Conservation (phyloP, 2,797 vertebrate genomes). For the Chrosomus eos region DNA sequence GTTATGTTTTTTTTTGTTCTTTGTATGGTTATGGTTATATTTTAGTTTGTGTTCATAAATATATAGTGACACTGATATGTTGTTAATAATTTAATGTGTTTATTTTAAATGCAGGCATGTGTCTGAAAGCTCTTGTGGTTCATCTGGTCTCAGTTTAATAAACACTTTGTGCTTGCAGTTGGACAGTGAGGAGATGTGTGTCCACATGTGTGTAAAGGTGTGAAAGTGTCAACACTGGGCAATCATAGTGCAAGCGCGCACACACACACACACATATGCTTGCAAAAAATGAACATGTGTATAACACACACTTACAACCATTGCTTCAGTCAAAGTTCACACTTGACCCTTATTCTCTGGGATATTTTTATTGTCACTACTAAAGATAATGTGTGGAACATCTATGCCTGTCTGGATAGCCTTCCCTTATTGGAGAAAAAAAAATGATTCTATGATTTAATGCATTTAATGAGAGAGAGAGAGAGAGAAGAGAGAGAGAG, state of each 20-base stretch:
- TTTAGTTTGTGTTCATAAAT: constrained; percentile 52
- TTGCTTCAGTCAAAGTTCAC: constrained; percentile 11
- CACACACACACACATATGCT: constrained; percentile 15
- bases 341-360: constrained; percentile 14
- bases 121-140: constrained; percentile 70
- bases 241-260: background rate
- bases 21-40: background rate
- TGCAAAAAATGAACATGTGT: constrained; percentile 1
- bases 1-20: too few species aligned
- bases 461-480: constrained; percentile 49
- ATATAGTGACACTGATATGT: background rate
- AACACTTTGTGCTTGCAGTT: constrained; percentile 71
- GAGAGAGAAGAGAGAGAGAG: constrained; percentile 63
- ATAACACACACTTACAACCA: constrained; percentile 4
- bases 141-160: constrained; percentile 85
- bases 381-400: constrained; percentile 25
- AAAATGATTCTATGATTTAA: background rate
- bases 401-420: constrained; percentile 9
- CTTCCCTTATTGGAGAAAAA: background rate
- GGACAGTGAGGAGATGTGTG: constrained; percentile 34
- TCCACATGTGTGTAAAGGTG: constrained; percentile 32
- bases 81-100: constrained; percentile 31
- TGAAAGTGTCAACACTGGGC: constrained; percentile 63
- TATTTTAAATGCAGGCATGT: constrained; percentile 40
- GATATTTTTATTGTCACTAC: constrained; percentile 14